These are phyloP conservation scores for Mixornis gularis DNA, from an alignment of 2,113 vertebrate genomes.

Conservation along the genomic window DNA sequence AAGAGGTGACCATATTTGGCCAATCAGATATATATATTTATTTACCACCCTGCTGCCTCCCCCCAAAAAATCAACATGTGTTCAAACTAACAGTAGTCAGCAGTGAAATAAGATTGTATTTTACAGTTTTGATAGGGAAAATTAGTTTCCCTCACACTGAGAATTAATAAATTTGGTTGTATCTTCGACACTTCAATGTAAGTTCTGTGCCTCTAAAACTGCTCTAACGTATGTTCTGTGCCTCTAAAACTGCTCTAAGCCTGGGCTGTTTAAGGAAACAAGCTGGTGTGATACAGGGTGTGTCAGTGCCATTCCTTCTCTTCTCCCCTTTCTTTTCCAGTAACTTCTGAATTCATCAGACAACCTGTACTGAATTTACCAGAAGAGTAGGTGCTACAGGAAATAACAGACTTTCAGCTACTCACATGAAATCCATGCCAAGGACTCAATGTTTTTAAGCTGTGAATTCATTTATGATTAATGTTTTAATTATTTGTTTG, in stretches of 20 bases:
- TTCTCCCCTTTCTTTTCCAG: not conserved
- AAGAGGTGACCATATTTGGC: not conserved
- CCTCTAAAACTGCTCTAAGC: not conserved
- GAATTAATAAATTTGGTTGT: not conserved
- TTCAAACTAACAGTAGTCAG: not conserved
- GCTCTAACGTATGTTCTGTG: not conserved
- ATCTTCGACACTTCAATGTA: not conserved
- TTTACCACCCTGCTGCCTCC: not conserved
- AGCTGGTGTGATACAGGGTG: not conserved
- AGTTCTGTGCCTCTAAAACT: not conserved
- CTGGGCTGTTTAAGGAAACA: not conserved
- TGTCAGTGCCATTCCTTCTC: not conserved
- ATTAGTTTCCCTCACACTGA: not conserved
- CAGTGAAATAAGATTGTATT: not conserved
- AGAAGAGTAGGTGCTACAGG: not conserved
- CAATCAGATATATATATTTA: rapidly evolving
- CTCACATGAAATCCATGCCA: not conserved
- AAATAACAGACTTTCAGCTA: not conserved
- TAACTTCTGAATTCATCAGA: not conserved
- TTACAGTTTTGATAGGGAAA: not conserved
- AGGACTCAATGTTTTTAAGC: not conserved
- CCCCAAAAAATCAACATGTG: rapidly evolving
- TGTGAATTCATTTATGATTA: not conserved
- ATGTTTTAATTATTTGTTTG: slow-evolving; percentile 7
- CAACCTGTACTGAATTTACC: not conserved